These are phyloP conservation scores for Eilema caniola DNA, from an alignment of 2,888 invertebrate species.

Conservation along the genomic window DNA sequence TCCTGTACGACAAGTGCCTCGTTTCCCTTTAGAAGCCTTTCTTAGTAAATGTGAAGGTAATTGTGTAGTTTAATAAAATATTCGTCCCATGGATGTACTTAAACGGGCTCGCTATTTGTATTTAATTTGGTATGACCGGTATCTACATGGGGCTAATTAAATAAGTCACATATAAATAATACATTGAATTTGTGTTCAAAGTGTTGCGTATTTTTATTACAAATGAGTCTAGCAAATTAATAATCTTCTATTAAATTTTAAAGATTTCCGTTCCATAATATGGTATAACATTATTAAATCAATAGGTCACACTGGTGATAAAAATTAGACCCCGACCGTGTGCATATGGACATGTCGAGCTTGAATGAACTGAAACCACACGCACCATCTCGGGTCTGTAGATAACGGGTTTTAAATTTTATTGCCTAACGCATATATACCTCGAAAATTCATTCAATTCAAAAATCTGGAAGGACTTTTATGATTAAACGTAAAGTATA, in stretches of 20 bases:
- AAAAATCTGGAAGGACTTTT: too few species aligned
- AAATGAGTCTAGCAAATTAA: not conserved
- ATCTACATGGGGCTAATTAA: conserved; percentile 23
- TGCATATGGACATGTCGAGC: too few species aligned
- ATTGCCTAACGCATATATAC: too few species aligned
- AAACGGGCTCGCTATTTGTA: conserved; percentile 28
- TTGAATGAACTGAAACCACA: too few species aligned
- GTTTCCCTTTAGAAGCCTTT: conserved; percentile 35
- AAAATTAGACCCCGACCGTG: too few species aligned
- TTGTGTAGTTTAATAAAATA: conserved; percentile 51
- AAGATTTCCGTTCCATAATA: too few species aligned
- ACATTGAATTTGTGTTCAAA: not conserved
- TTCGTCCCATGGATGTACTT: conserved; percentile 42
- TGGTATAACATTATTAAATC: too few species aligned
- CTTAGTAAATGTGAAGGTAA: conserved; percentile 43
- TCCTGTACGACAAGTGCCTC: conserved; percentile 17
- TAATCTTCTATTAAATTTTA: not conserved
- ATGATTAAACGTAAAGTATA: too few species aligned
- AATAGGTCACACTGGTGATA: too few species aligned
- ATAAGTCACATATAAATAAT: conserved; percentile 8
- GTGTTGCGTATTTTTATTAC: not conserved
- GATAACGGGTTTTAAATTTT: too few species aligned
- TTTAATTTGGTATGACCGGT: conserved; percentile 23
- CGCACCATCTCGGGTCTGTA: too few species aligned
- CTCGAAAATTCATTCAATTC: too few species aligned